Conservation (phyloP, 2,888 invertebrate species). For the Latheticus oryzae region DNA sequence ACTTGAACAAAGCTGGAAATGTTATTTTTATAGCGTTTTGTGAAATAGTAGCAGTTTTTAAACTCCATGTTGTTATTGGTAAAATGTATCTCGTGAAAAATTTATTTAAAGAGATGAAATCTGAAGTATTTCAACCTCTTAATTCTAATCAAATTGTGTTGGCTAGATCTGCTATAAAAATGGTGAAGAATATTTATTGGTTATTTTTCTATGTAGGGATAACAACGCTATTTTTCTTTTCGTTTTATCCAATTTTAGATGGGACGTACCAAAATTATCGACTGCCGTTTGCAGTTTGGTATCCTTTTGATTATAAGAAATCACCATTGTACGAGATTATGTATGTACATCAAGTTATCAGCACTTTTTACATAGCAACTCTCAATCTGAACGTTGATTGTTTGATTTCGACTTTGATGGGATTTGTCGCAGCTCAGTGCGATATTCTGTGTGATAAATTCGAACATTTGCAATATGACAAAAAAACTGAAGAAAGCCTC, state of each 20-base stretch:
- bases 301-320: neutral
- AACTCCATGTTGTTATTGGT: too few species aligned
- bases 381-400: neutral
- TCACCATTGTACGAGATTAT: conserved; percentile 8
- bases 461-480: neutral
- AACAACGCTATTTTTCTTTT: conserved; percentile 3
- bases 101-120: conserved; percentile 4
- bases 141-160: too few species aligned
- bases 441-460: conserved; percentile 11
- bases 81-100: conserved; percentile 1
- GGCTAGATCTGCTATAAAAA: too few species aligned
- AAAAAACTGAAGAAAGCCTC: neutral
- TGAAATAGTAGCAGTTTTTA: conserved; percentile 1
- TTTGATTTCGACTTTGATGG: conserved; percentile 8
- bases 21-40: conserved; percentile 6
- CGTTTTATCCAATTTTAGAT: conserved; percentile 38
- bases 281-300: conserved; percentile 12
- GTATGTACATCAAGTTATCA: conserved; percentile 5
- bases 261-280: conserved; percentile 8
- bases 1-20: conserved; percentile 6
- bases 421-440: conserved; percentile 4
- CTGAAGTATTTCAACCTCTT: neutral
- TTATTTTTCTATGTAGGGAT: conserved; percentile 1
- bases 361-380: neutral
- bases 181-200: conserved; percentile 3